Base-by-base conservation (phyloP, 2,888 invertebrate species). In the Gnatocerus cornutus region DNA sequence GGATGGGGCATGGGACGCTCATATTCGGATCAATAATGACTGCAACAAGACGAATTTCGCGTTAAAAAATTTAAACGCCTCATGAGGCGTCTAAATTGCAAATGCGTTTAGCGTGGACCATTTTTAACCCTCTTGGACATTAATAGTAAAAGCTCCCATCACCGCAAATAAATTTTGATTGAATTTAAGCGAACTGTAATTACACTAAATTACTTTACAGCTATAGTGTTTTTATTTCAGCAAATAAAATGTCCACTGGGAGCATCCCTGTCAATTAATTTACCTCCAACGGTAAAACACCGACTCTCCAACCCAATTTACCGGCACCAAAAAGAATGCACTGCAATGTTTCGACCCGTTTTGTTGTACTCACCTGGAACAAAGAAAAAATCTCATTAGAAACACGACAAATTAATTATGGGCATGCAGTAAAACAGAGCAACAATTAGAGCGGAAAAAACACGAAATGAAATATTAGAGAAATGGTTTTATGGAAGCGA, bases 301-400 rank as follows among this genome's bases (percentile, higher is more conserved):
- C 10, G 16, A 10, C 61, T 14, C 50, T 61, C 61, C 39, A 30
- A 30, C 46, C 45, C 45, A 59, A 59, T 59, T 59, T 59, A 59
- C 13, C 16, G n/a, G 13, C 39, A 21, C 12, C 43, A 27, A 43
- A 33, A 58, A 58, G 56, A 58, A 58, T 58, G 41, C 56, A 58
- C 41, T 21, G 21, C 39, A 55, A 55, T 55, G n/a, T n/a, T n/a
- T n/a, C n/a, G n/a, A 50, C 33, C 55, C 12, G 39, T 9, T 14
- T 33, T 14, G 29, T 9, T 16, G 13, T 33, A 73, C 75, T 75
- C 71, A 75, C 73, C 75, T 75, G 69, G 41, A 74, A 75, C 65
- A 72, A 70, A 74, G 41, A 56, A 68, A 43, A 68, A 55, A 62
- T 39, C 39, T 50, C 37, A 10, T 48, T 58, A 39, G 16, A 46